Base-by-base conservation (phyloP, 2,113 vertebrate genomes). In the Nipponia nippon region DNA sequence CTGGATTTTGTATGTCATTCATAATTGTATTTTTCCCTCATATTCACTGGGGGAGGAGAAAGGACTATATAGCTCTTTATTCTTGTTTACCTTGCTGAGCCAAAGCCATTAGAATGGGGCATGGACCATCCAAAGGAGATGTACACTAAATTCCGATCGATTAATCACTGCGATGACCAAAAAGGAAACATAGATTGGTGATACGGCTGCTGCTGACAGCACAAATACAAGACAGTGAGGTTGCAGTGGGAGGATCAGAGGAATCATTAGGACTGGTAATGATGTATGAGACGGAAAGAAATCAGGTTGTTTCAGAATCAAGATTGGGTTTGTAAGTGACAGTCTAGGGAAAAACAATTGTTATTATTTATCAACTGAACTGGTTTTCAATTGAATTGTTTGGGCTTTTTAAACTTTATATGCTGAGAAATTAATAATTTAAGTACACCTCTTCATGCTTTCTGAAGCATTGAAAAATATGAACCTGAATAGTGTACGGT, bases 141-240 rank as follows among this genome's bases (percentile, higher is more conserved):
- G 0, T 49, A 52, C 11, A 2, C 34, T 55, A 69, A 93, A 73
- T 77, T 73, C 25, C 0, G 0, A 50, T 86, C 0, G 0, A 61
- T 95, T 79, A 46, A 38, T 85, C 53, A 13, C n/a, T 0, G 14
- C 78, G 73, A 61, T 76, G 73, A 61, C 73, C 34, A 32, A 58
- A 78, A 88, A 70, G 55, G 27, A 89, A 69, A 19, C 36, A 26
- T 9, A 55, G 49, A 66, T 9, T 40, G 58, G 73, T 59, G 46
- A 59, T 32, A 63, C 0, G 2, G 52, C 78, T 83, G 69, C 65
- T 93, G 77, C 47, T 90, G 95, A 66, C 75, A 90, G 46, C 63
- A 76, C 67, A 90, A 87, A 90, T 62, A 40, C 40, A 32, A 83
- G 78, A 44, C 46, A 65, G 30, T 44, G 65, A 52, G 61, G 40